Evolutionary conservation across 2,113 vertebrate species (phyloP), one percentile per base, ranked within the genome.

Genomic region (Sebastes fasciatus): DNA sequence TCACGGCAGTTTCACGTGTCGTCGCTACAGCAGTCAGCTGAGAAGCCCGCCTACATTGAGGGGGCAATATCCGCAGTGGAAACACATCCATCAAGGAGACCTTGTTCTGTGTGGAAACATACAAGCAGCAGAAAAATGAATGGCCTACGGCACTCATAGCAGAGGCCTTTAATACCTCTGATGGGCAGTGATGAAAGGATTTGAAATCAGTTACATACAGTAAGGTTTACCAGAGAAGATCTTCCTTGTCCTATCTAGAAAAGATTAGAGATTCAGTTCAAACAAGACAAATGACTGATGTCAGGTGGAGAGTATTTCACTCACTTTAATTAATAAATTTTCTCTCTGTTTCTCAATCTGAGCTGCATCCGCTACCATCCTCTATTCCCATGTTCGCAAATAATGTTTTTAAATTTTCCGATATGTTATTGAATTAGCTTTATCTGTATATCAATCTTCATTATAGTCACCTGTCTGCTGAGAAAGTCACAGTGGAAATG

Each of bases 111-210:
- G 66, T 68, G 49, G 73, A 85, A 77, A 77, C 69, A 52, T 61
- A 58, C 77, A 67, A 40, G 74, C 73, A 52, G 76, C 12, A 3
- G 62, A 61, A 63, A 72, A 86, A 74, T 61, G 26, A 82, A 40
- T 21, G 51, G 65, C 78, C 79, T 62, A 4, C 78, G 65, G 73
- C 79, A 45, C 74, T 82, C 48, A 69, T 66, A 60, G 66, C 68
- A 69, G 51, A 78, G 66, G 21, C 69, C 61, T 80, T 79, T 57
- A 66, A 48, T 71, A 62, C 74, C 51, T 71, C 48, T 74, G 65
- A 88, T 61, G 55, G 84, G 21, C 60, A 88, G 69, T 89, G 83
- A 92, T 82, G 83, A 89, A 88, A 91, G 77, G 73, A 85, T 80
- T 81, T 76, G 42, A 86, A 65, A 90, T 88, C 48, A 17, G 80